phyloP scores from a whole-genome alignment of 2,113 vertebrate species.

The Sarotherodon lohbergeri region DNA sequence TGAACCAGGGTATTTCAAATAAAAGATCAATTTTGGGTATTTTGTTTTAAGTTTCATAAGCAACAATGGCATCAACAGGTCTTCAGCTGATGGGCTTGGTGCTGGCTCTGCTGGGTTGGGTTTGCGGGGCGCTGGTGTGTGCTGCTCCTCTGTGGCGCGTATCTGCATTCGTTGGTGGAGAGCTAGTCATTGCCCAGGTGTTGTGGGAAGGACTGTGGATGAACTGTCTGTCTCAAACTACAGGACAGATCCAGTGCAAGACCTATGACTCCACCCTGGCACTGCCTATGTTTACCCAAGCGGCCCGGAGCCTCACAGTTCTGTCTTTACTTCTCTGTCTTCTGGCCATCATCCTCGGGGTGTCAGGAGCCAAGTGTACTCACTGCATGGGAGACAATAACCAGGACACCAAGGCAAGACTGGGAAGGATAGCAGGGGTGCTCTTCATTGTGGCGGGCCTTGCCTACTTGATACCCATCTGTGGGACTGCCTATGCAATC shows the following conservation, averaged over 20 bases:
- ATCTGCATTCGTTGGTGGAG: constrained; percentile 80
- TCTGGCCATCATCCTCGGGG: constrained; percentile 73
- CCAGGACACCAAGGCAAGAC: constrained; percentile 70
- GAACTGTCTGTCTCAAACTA: constrained; percentile 82
- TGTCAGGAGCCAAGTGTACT: constrained; percentile 80
- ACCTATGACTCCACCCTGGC: constrained; percentile 82
- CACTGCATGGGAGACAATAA: constrained; percentile 73
- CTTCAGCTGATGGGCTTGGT: constrained; percentile 79
- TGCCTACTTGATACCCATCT: constrained; percentile 63
- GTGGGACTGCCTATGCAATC: constrained; percentile 60
- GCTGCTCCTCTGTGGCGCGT: constrained; percentile 81
- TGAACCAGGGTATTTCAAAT: background rate
- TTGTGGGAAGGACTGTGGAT: constrained; percentile 88
- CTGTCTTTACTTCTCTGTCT: constrained; percentile 76
- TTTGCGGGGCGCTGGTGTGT: constrained; percentile 71
- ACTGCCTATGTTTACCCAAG: constrained; percentile 73
- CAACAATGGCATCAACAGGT: constrained; percentile 77
- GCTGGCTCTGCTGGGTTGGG: constrained; percentile 76
- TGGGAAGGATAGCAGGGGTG: constrained; percentile 56
- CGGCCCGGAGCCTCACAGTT: constrained; percentile 72
- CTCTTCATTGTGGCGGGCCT: constrained; percentile 66
- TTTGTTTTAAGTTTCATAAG: background rate
- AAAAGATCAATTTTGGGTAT: rapidly evolving
- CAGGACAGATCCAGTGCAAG: constrained; percentile 76
- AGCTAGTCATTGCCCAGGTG: constrained; percentile 81